These are phyloP conservation scores for Creontiades dilutus DNA, from an alignment of 2,888 invertebrate species.

Conservation along the genomic window DNA sequence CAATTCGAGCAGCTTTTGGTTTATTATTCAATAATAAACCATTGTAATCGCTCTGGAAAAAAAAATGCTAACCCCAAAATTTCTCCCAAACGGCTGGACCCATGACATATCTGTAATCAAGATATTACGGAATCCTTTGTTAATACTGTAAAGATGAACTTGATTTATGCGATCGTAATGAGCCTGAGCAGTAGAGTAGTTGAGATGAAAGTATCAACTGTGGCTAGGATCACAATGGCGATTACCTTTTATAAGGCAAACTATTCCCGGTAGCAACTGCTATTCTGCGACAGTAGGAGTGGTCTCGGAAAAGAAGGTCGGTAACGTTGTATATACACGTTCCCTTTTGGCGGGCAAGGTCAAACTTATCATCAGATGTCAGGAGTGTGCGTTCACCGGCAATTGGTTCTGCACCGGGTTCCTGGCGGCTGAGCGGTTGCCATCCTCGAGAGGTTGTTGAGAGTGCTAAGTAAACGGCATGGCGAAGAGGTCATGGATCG, in stretches of 20 bases:
- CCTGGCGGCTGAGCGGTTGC: not conserved
- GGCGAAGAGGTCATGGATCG: too few relatives aligned
- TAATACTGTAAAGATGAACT: too few relatives aligned
- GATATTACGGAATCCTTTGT: too few relatives aligned
- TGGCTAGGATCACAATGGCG: not conserved
- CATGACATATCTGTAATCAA: too few relatives aligned
- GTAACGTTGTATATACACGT: not conserved
- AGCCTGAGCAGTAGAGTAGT: not conserved
- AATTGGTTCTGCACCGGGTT: not conserved
- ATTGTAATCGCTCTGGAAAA: too few relatives aligned
- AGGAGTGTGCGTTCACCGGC: not conserved
- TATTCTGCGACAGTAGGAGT: slow-evolving; percentile 8
- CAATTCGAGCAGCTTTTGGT: too few relatives aligned
- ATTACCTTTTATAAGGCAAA: slow-evolving; percentile 19
- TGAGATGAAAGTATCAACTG: not conserved
- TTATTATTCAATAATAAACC: too few relatives aligned
- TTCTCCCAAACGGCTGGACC: too few relatives aligned
- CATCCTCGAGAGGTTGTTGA: not conserved
- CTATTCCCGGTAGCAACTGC: not conserved
- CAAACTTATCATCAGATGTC: slow-evolving; percentile 35
- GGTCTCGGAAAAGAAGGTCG: not conserved
- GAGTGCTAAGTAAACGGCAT: too few relatives aligned
- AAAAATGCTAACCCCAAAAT: too few relatives aligned
- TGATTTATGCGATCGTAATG: too few relatives aligned
- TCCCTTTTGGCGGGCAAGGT: slow-evolving; percentile 31